Conservation (phyloP, 2,888 invertebrate species). For the Thecophora atra region DNA sequence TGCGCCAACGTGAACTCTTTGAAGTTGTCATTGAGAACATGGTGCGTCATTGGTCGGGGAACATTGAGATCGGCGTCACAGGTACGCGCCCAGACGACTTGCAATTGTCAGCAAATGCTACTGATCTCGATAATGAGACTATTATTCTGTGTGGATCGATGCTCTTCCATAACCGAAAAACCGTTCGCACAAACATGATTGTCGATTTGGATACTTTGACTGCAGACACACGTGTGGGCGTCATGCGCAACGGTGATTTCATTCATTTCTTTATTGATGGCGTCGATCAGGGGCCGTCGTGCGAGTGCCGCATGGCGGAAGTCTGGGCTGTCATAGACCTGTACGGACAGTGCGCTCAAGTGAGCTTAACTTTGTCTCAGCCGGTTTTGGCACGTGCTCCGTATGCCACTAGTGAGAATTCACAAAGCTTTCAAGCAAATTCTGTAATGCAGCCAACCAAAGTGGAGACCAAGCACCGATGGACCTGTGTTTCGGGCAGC, state of each 20-base stretch:
- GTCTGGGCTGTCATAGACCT: slow-evolving; percentile 95
- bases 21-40: slow-evolving; percentile 89
- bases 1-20: slow-evolving; percentile 90
- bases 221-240: slow-evolving; percentile 82
- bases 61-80: slow-evolving; percentile 88
- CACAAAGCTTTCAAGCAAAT: slow-evolving; percentile 70
- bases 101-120: slow-evolving; percentile 88
- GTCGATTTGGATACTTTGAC: slow-evolving; percentile 85
- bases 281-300: slow-evolving; percentile 86
- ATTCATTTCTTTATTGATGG: slow-evolving; percentile 89
- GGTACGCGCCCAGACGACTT: slow-evolving; percentile 90
- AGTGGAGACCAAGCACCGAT: slow-evolving; percentile 65
- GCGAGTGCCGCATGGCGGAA: slow-evolving; percentile 79
- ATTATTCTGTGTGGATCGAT: slow-evolving; percentile 93
- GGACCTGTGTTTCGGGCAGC: slow-evolving; percentile 65
- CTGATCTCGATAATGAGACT: slow-evolving; percentile 90
- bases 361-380: slow-evolving; percentile 67
- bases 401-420: slow-evolving; percentile 68
- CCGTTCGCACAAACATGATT: slow-evolving; percentile 83
- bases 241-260: slow-evolving; percentile 87
- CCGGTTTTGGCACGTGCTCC: slow-evolving; percentile 61
- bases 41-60: slow-evolving; percentile 93
- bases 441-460: slow-evolving; percentile 69
- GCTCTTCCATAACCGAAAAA: slow-evolving; percentile 88
- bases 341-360: slow-evolving; percentile 95